Evolutionary conservation across 2,113 vertebrate species (phyloP).

Genomic region (Xiphorhynchus elegans): DNA sequence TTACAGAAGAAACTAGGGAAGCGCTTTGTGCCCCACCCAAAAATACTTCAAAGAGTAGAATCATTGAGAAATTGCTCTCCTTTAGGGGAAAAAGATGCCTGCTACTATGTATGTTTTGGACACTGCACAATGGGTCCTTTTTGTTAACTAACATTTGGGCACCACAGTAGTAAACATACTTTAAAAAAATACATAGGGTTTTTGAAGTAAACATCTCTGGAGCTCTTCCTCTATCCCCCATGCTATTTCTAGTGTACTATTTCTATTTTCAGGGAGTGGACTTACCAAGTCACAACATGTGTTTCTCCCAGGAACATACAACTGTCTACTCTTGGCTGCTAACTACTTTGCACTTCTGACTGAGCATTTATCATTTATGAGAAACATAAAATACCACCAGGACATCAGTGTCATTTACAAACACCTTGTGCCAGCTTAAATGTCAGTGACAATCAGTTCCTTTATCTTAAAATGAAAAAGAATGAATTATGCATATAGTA

Average conservation of each 20-base stretch:
- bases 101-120: background rate
- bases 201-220: background rate
- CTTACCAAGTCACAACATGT: background rate
- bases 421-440: fast-evolving
- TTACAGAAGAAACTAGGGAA: background rate
- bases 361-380: background rate
- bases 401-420: background rate
- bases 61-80: background rate
- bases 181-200: fast-evolving
- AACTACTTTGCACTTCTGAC: background rate
- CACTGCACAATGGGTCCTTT: background rate
- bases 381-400: background rate
- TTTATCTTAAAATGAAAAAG: background rate
- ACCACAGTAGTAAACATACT: background rate
- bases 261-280: background rate
- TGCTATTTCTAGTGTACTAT: background rate
- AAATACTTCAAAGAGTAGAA: background rate
- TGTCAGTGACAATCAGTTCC: background rate
- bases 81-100: background rate
- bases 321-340: background rate
- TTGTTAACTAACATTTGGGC: background rate
- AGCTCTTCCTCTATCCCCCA: background rate
- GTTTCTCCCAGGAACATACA: background rate
- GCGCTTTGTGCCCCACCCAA: background rate
- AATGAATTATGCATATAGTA: background rate